A percentile compares a stretch with the other conserved stretches of the same genome.
phyloP scores from a whole-genome alignment of 1,140 invertebrate species.

The Trachymyrmex septentrionalis region DNA sequence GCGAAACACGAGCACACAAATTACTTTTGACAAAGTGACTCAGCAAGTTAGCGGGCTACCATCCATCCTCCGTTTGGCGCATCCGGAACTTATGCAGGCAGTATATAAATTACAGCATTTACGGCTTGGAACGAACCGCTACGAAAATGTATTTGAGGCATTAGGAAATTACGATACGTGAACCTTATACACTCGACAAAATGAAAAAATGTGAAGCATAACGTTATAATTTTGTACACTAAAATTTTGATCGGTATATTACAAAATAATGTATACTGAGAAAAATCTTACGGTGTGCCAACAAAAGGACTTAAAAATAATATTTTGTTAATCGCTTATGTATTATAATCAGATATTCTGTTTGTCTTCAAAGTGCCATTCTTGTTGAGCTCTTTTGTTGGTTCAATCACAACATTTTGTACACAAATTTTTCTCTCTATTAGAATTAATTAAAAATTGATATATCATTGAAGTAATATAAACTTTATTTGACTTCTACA shows the following conservation, averaged over 20 bases:
- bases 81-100: constrained; percentile 21
- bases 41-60: constrained; percentile 27
- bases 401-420: too few relatives aligned
- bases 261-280: not conserved
- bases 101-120: constrained; percentile 54
- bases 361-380: too few relatives aligned
- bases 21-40: constrained; percentile 54
- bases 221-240: not conserved
- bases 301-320: too few relatives aligned
- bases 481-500: not conserved
- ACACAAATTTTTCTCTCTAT: not conserved
- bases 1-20: constrained; percentile 41
- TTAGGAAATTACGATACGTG: constrained; percentile 19
- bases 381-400: too few relatives aligned
- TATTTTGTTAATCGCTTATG: too few relatives aligned
- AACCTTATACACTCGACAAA: constrained; percentile 1
- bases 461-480: not conserved
- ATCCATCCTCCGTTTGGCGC: not conserved
- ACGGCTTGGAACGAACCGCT: not conserved
- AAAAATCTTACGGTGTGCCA: too few relatives aligned
- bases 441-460: not conserved
- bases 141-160: constrained; percentile 20
- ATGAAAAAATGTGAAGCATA: constrained; percentile 5
- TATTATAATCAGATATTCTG: too few relatives aligned
- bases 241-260: not conserved